These are phyloP conservation scores for Probaryconus sp. DNA, from an alignment of 1,140 invertebrate species.

Conservation along the genomic window DNA sequence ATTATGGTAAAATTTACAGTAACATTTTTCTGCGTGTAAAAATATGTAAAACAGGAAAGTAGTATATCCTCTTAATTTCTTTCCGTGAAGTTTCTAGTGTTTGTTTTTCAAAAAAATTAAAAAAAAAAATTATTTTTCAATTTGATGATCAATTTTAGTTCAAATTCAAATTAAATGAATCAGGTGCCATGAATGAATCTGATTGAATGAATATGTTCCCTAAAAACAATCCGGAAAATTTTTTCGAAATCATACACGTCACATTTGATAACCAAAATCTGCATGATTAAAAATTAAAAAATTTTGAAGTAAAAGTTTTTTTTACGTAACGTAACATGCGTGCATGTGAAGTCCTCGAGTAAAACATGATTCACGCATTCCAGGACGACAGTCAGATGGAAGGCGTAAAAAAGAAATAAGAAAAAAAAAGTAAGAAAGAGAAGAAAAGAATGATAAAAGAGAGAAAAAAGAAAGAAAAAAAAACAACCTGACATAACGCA, in stretches of 20 bases:
- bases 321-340: neutral
- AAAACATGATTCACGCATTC: constrained; percentile 37
- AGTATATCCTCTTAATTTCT: constrained; percentile 17
- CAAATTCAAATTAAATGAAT: too few species aligned
- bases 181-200: too few species aligned
- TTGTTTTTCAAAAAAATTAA: too few species aligned
- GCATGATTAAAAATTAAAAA: too few species aligned
- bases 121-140: too few species aligned
- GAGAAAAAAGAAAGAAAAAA: constrained; percentile 38
- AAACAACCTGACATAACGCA: constrained; percentile 39
- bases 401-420: constrained; percentile 46
- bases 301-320: too few species aligned
- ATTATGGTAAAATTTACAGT: constrained; percentile 3
- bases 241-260: too few species aligned
- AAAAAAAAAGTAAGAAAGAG: constrained; percentile 34
- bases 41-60: constrained; percentile 11
- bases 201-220: too few species aligned
- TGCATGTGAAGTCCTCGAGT: constrained; percentile 18
- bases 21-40: constrained; percentile 1
- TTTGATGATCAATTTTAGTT: too few species aligned
- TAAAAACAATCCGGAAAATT: too few species aligned
- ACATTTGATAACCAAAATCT: too few species aligned
- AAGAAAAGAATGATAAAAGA: constrained; percentile 48
- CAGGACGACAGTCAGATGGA: constrained; percentile 42
- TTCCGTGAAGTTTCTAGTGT: too few species aligned